Evolutionary conservation across 1,140 invertebrate genomes (phyloP).

Genomic region (Linepithema humile): DNA sequence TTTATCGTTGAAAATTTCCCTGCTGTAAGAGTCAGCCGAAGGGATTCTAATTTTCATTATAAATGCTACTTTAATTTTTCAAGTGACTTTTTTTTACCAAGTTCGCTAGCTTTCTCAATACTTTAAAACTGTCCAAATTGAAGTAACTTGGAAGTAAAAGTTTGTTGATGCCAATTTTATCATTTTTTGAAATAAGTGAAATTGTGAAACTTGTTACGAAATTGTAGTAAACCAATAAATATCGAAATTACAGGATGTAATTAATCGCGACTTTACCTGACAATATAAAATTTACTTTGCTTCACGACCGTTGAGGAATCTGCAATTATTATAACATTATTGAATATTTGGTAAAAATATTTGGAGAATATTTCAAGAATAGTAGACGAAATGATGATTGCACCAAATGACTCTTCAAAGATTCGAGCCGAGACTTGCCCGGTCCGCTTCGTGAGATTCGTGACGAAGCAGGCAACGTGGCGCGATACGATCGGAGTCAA

Average conservation of each 20-base stretch:
- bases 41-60: constrained; percentile 51
- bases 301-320: too few species aligned
- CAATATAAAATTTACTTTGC: too few species aligned
- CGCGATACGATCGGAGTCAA: constrained; percentile 62
- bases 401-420: constrained; percentile 4
- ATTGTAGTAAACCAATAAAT: too few species aligned
- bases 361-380: background rate
- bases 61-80: constrained; percentile 55
- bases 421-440: background rate
- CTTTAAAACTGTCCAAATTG: constrained; percentile 29
- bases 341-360: too few species aligned
- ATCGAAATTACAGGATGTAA: too few species aligned
- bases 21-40: constrained; percentile 12
- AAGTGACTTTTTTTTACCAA: constrained; percentile 25
- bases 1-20: constrained; percentile 44
- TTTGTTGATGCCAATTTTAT: constrained; percentile 28
- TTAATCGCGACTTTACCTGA: too few species aligned
- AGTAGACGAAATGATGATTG: background rate
- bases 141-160: constrained; percentile 23
- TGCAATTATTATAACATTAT: too few species aligned
- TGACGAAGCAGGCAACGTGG: constrained; percentile 46
- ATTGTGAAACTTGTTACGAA: background rate
- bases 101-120: constrained; percentile 23
- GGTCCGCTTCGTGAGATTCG: constrained; percentile 54
- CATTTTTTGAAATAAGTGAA: constrained; percentile 14